phyloP scores from a whole-genome alignment of 2,797 vertebrate genomes.

The Coregonus sp. region DNA sequence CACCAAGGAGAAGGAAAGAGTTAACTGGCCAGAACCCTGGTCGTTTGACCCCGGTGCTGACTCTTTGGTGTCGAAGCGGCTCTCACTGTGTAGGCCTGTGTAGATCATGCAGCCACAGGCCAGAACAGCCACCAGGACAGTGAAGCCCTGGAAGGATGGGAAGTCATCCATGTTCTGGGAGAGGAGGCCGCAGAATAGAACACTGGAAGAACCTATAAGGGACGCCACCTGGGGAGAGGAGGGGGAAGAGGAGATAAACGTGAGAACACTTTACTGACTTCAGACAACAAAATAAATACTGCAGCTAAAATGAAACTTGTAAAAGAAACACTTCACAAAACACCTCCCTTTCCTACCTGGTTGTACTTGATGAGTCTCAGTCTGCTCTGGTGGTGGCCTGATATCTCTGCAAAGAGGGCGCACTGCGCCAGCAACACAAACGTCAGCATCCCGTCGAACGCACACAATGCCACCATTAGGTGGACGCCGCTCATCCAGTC shows the following conservation, averaged over 20 bases:
- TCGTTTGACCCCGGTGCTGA: constrained; percentile 12
- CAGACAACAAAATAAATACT: background rate
- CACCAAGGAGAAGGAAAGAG: constrained; percentile 71
- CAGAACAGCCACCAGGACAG: constrained; percentile 71
- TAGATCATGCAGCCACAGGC: constrained; percentile 84
- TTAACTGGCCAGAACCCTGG: constrained; percentile 27
- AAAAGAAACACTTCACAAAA: background rate
- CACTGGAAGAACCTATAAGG: constrained; percentile 80
- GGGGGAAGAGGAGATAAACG: background rate
- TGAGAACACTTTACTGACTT: background rate
- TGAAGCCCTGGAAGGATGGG: constrained; percentile 75
- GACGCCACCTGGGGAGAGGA: constrained; percentile 72
- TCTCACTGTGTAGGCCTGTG: constrained; percentile 77
- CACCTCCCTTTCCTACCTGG: constrained; percentile 64
- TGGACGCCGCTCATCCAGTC: constrained; percentile 89
- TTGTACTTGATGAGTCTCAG: constrained; percentile 84
- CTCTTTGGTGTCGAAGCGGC: constrained; percentile 71
- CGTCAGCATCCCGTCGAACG: constrained; percentile 83
- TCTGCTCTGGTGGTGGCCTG: constrained; percentile 72
- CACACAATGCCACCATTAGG: constrained; percentile 79
- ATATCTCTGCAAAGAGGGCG: constrained; percentile 85
- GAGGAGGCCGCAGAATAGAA: constrained; percentile 86
- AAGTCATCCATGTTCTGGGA: constrained; percentile 88
- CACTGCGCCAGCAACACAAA: constrained; percentile 88
- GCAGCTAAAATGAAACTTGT: background rate